A percentile compares a stretch with the other conserved stretches of the same genome.
phyloP scores from a whole-genome alignment of 1,140 invertebrate species.

The Kradibia gibbosae region DNA sequence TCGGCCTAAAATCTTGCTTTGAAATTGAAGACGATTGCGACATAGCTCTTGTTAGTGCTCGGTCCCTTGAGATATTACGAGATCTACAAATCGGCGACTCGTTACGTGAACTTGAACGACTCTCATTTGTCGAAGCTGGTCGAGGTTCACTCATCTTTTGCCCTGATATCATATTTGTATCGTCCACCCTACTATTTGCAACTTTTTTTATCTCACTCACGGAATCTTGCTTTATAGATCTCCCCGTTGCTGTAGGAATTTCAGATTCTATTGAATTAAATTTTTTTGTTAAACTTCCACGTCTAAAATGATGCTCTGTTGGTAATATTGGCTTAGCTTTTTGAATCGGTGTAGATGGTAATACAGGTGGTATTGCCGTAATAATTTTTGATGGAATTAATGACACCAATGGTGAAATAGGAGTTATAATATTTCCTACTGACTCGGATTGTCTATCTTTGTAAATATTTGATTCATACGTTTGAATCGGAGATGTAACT shows the following conservation, averaged over 20 bases:
- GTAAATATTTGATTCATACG: not conserved
- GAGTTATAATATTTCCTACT: constrained; percentile 13
- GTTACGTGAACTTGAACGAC: constrained; percentile 54
- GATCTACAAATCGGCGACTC: constrained; percentile 57
- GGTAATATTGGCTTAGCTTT: constrained; percentile 32
- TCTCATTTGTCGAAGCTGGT: constrained; percentile 29
- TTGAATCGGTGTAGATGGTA: constrained; percentile 25
- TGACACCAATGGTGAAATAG: constrained; percentile 13
- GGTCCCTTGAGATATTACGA: constrained; percentile 58
- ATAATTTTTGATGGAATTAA: constrained; percentile 35
- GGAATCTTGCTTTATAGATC: constrained; percentile 37
- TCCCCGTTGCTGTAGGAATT: not conserved
- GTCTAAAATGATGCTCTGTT: constrained; percentile 15
- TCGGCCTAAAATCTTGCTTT: constrained; percentile 3
- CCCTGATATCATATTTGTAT: constrained; percentile 7
- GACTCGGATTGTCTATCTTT: constrained; percentile 14
- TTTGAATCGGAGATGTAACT: constrained; percentile 14
- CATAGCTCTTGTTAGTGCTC: constrained; percentile 42
- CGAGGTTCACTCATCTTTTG: constrained; percentile 18
- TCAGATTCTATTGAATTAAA: not conserved
- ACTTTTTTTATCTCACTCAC: not conserved
- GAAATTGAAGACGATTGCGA: constrained; percentile 30
- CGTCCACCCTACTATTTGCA: not conserved
- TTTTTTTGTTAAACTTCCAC: constrained; percentile 1
- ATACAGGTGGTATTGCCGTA: constrained; percentile 31